Evolutionary conservation across 2,113 vertebrate genomes (phyloP).

Genomic region (Barnardius zonarius): DNA sequence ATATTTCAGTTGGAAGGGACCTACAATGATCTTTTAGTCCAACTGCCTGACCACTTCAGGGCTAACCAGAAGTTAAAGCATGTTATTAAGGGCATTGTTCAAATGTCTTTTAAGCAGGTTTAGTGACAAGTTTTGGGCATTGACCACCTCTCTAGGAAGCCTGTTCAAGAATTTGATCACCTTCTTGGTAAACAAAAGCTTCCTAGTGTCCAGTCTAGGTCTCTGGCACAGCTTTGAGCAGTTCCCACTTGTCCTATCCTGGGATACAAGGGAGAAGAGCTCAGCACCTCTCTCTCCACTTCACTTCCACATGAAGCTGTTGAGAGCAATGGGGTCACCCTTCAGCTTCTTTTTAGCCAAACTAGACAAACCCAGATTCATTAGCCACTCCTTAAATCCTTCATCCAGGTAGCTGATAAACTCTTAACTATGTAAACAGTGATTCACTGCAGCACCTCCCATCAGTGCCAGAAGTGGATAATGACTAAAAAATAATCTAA

Average conservation of each 20-base stretch:
- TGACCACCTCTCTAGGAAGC: background rate
- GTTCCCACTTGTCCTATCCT: background rate
- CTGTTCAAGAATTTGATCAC: background rate
- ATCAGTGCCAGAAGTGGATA: background rate
- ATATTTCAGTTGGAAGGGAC: background rate
- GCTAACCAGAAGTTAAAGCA: background rate
- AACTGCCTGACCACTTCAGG: background rate
- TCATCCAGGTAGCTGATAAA: background rate
- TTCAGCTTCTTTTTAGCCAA: background rate
- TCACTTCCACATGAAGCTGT: background rate
- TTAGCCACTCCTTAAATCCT: background rate
- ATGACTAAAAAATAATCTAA: background rate
- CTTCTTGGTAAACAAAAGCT: background rate
- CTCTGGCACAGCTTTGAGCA: background rate
- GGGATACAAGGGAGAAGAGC: background rate
- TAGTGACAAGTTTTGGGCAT: background rate
- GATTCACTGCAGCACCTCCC: background rate
- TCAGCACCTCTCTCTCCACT: background rate
- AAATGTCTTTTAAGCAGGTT: background rate
- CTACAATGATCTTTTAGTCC: background rate
- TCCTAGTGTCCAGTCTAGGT: background rate
- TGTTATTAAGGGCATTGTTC: background rate
- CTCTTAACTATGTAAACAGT: background rate
- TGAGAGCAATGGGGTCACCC: background rate
- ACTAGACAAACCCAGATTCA: background rate